Evolutionary conservation across 2,797 vertebrate species (phyloP).

Genomic region (Intellagama lesueurii): DNA sequence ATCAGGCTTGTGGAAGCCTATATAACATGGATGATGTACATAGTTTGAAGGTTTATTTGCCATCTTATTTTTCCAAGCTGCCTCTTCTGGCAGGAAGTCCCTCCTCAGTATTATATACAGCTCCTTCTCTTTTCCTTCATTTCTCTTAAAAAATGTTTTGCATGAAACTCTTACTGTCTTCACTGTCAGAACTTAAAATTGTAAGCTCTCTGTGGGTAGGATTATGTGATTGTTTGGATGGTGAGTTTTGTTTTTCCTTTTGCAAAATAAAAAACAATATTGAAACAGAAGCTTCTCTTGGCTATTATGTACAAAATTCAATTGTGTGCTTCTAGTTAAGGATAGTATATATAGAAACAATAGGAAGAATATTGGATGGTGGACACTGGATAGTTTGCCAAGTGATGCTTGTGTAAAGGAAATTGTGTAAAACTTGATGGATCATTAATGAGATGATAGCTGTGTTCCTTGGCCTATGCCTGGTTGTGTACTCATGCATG

Average conservation of each 20-base stretch:
- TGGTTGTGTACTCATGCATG: too few relatives aligned
- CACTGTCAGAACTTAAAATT: background rate
- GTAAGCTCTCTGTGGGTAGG: background rate
- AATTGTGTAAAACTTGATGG: too few relatives aligned
- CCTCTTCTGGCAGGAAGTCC: background rate
- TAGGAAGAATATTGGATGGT: fast-evolving
- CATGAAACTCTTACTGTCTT: background rate
- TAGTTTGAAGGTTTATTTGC: too few relatives aligned
- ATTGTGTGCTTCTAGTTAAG: background rate
- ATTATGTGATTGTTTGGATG: too few relatives aligned
- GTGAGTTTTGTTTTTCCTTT: background rate
- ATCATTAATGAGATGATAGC: too few relatives aligned
- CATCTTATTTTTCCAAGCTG: background rate
- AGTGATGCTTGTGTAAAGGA: too few relatives aligned
- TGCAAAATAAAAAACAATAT: background rate
- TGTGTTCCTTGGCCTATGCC: too few relatives aligned
- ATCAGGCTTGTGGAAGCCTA: too few relatives aligned
- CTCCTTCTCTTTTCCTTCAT: background rate
- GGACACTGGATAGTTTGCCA: too few relatives aligned
- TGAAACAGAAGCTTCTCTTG: background rate
- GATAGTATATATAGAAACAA: background rate
- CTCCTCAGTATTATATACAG: background rate
- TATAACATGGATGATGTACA: too few relatives aligned
- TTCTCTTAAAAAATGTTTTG: background rate
- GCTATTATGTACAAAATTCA: background rate